Evolutionary conservation across 2,888 invertebrate genomes (phyloP).

Genomic region (Melanostoma mellinum): DNA sequence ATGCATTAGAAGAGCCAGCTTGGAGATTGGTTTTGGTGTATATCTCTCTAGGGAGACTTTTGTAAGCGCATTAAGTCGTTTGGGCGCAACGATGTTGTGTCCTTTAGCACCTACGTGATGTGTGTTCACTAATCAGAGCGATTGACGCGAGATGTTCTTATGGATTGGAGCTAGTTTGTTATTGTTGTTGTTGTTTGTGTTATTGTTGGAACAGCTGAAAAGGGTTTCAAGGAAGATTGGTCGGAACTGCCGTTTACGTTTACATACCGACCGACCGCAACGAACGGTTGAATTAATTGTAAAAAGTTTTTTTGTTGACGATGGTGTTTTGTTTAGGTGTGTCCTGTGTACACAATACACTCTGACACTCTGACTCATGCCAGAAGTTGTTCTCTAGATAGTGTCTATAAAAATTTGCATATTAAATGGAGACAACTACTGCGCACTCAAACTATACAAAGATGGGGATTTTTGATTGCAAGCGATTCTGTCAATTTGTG

Average conservation of each 20-base stretch:
- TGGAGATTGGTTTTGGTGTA: not conserved
- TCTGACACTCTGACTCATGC: slow-evolving; percentile 50
- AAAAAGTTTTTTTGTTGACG: slow-evolving; percentile 36
- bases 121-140: slow-evolving; percentile 73
- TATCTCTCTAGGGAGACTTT: slow-evolving; percentile 51
- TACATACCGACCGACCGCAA: not conserved
- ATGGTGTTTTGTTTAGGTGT: slow-evolving; percentile 58
- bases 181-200: slow-evolving; percentile 28
- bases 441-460: slow-evolving; percentile 46
- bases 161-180: not conserved
- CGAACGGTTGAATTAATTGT: slow-evolving; percentile 58
- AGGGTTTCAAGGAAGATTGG: slow-evolving; percentile 13
- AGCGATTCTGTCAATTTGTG: slow-evolving; percentile 71
- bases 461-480: slow-evolving; percentile 68
- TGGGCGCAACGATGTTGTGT: slow-evolving; percentile 71
- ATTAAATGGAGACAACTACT: slow-evolving; percentile 70
- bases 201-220: slow-evolving; percentile 1
- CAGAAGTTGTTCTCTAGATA: slow-evolving; percentile 18
- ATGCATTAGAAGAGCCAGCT: slow-evolving; percentile 49
- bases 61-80: slow-evolving; percentile 73
- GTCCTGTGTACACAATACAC: slow-evolving; percentile 54
- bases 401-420: slow-evolving; percentile 67
- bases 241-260: slow-evolving; percentile 1
- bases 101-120: slow-evolving; percentile 73
- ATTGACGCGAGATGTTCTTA: slow-evolving; percentile 62